Percentiles rank a stretch among this genome's conserved stretches.
phyloP scores from a whole-genome alignment of 35 echinoderm and acorn worm species.

The Amphiura filiformis region DNA sequence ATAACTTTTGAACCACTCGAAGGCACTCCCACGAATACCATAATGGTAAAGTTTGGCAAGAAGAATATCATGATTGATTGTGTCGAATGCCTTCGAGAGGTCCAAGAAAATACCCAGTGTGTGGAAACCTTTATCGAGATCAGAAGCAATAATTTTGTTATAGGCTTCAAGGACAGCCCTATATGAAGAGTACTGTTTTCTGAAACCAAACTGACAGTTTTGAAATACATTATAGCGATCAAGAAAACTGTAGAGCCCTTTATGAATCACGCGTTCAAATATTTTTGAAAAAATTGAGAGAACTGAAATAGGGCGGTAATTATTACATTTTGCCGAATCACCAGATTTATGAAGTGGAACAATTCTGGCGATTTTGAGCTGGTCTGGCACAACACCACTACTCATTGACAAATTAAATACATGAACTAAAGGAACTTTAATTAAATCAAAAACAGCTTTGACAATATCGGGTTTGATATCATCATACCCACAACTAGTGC shows the following conservation, averaged over 20 bases:
- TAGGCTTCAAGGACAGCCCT: background rate
- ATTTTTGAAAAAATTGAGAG: background rate
- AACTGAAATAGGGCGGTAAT: conserved; percentile 4
- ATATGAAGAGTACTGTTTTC: background rate
- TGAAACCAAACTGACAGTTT: conserved; percentile 20
- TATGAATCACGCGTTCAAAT: background rate
- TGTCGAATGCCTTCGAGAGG: conserved; percentile 67
- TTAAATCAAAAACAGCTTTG: conserved; percentile 18
- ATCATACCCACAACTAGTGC: conserved; percentile 1
- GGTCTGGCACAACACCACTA: conserved; percentile 36
- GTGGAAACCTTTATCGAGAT: conserved; percentile 13
- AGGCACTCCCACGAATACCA: conserved; percentile 63
- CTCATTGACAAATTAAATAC: conserved; percentile 50
- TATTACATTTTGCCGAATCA: background rate
- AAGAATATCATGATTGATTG: conserved; percentile 62
- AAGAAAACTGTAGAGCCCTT: background rate
- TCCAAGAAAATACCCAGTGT: conserved; percentile 43
- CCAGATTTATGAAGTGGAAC: conserved; percentile 42
- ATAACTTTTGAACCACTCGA: conserved; percentile 67
- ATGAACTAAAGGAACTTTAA: conserved; percentile 29
- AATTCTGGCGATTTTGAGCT: conserved; percentile 49
- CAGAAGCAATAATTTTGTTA: conserved; percentile 16
- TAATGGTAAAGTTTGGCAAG: conserved; percentile 44
- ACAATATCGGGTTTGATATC: conserved; percentile 22
- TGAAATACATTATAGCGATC: background rate